phyloP scores from a whole-genome alignment of 2,797 vertebrate species.

The Rhynchotus rufescens region DNA sequence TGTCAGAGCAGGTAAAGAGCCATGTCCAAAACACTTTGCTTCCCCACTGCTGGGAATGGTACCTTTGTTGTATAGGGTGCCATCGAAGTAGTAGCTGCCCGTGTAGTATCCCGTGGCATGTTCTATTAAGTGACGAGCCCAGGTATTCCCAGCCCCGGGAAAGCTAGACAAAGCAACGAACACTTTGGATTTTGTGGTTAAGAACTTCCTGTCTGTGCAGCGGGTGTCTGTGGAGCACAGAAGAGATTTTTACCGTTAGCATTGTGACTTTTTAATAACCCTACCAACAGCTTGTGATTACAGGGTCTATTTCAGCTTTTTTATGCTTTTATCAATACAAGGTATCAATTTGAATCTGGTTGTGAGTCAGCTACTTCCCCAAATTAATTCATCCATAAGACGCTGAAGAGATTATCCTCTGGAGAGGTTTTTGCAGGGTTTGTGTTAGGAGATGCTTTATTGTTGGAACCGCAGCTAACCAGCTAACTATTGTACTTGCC shows the following conservation, averaged over 20 bases:
- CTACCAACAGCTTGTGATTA: neutral
- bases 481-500: neutral
- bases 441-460: neutral
- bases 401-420: slow-evolving; percentile 28
- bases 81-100: slow-evolving; percentile 97
- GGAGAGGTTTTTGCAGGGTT: slow-evolving; percentile 15
- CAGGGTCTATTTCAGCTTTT: neutral
- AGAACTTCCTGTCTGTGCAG: slow-evolving; percentile 93
- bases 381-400: slow-evolving; percentile 40
- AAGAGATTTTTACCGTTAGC: slow-evolving; percentile 40
- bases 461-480: neutral
- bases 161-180: slow-evolving; percentile 96
- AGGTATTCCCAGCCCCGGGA: slow-evolving; percentile 96
- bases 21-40: neutral
- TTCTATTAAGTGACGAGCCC: slow-evolving; percentile 95
- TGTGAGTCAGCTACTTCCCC: slow-evolving; percentile 40
- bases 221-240: slow-evolving; percentile 86
- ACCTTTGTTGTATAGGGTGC: slow-evolving; percentile 96
- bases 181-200: slow-evolving; percentile 89
- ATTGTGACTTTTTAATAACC: neutral
- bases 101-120: slow-evolving; percentile 95
- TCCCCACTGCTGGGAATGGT: neutral
- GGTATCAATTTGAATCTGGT: slow-evolving; percentile 31
- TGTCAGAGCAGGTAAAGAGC: neutral
- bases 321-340: neutral